Percentiles rank a stretch among this genome's conserved stretches.
Conservation (phyloP, 2,797 vertebrate species). For the Acanthopagrus latus region DNA sequence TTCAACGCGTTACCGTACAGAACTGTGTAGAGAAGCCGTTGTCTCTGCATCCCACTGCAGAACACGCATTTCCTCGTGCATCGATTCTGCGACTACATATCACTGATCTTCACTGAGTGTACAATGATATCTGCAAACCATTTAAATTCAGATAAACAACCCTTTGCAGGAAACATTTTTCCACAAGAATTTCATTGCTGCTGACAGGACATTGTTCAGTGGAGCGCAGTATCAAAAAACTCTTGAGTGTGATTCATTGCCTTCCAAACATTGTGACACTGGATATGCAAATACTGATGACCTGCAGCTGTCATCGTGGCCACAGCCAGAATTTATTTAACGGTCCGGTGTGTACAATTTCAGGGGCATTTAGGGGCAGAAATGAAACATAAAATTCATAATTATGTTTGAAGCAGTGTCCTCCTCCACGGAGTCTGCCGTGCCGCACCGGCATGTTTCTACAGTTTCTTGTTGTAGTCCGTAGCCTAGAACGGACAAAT, state of each 20-base stretch:
- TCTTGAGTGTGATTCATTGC: not conserved
- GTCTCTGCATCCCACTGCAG: constrained; percentile 30
- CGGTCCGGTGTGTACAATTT: no score
- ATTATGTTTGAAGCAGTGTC: no score
- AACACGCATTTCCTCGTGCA: constrained; percentile 5
- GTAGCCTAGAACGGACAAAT: no score
- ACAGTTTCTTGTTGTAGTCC: no score
- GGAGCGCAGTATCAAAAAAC: not conserved
- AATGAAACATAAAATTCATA: no score
- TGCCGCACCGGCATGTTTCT: no score
- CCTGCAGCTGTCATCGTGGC: not conserved
- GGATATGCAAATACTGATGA: not conserved
- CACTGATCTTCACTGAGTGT: not conserved
- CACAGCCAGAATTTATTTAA: no score
- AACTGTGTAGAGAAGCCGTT: constrained; percentile 34
- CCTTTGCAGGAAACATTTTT: not conserved
- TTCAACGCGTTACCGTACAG: constrained; percentile 65
- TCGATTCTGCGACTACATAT: not conserved
- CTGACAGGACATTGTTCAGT: not conserved
- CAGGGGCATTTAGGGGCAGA: no score
- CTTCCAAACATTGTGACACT: not conserved
- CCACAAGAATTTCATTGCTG: not conserved
- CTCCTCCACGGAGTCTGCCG: no score
- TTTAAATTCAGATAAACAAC: not conserved
- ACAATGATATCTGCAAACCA: not conserved